Base-by-base conservation (phyloP, 35 echinoderm and acorn worm species). In the Strongylocentrotus purpuratus region DNA sequence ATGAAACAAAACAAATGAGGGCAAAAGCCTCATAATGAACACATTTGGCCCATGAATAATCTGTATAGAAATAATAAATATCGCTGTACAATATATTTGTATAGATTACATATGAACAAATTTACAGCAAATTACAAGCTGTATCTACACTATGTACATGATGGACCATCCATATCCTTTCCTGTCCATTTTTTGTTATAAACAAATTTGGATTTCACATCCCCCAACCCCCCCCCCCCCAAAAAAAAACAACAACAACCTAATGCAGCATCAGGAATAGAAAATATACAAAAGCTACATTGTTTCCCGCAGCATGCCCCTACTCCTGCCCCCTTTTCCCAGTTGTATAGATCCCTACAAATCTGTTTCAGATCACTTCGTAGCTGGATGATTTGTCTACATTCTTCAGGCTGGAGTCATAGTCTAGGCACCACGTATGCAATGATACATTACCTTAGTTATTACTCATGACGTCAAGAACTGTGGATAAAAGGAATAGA, bases 21-120 rank as follows among this genome's bases (percentile, higher is more conserved):
- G 87, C 33, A 33, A 89, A 89, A 89, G 32, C 45, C 87, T 33
- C 7, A 45, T 33, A 45, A 89, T 89, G 87, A 89, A 89, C 45
- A 89, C 87, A 89, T 89, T 89, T 89, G 87, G 87, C 87, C 87
- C 87, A 45, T 89, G 87, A 46, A 89, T 45, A 45, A 89, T 33
- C 87, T 89, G 65, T 89, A 31, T 89, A 89, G 87, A 89, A 89
- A 89, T 89, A 89, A 89, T 89, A 89, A 89, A 89, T 89, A 89
- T 89, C 12, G 12, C 32, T 89, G 87, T 89, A 89, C 87, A 89
- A 78, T 78, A 78, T 78, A 78, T 78, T n/a, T 78, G 20, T 28
- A 78, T 78, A 78, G 65, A 78, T 78, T 78, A 78, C 65, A 78
- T 78, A 78, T 78, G 5, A 78, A 78, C 65, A 78, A 22, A 78